Conservation (phyloP, 2,113 vertebrate genomes). For the Otis tarda region DNA sequence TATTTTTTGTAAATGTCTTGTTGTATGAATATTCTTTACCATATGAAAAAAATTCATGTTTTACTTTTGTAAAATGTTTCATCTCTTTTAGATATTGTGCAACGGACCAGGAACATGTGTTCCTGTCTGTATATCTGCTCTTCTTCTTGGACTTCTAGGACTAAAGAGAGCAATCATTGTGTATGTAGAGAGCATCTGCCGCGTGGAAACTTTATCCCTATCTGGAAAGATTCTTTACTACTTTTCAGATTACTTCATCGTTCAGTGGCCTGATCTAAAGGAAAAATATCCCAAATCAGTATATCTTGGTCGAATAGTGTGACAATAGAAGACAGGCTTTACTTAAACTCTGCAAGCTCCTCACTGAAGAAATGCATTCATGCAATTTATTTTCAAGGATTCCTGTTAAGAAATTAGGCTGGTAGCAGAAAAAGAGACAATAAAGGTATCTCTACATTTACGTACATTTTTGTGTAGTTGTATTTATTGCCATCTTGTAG, state of each 20-base stretch:
- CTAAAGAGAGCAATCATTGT: slow-evolving; percentile 89
- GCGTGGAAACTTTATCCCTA: slow-evolving; percentile 89
- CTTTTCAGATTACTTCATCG: slow-evolving; percentile 90
- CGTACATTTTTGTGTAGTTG: not conserved
- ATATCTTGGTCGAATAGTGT: slow-evolving; percentile 91
- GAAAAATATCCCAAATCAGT: slow-evolving; percentile 88
- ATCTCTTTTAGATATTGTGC: slow-evolving; percentile 87
- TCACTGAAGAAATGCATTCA: not conserved
- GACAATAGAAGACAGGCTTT: slow-evolving; percentile 16
- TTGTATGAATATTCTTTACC: not conserved
- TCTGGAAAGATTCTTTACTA: slow-evolving; percentile 89
- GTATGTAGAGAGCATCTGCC: slow-evolving; percentile 94
- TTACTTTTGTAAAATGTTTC: not conserved
- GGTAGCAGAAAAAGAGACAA: not conserved
- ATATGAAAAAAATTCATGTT: not conserved
- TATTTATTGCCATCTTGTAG: not conserved
- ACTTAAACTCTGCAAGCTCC: not conserved
- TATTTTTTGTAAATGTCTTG: not conserved
- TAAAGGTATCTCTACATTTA: not conserved
- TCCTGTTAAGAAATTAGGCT: not conserved
- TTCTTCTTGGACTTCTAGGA: slow-evolving; percentile 87
- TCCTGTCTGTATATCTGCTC: slow-evolving; percentile 85
- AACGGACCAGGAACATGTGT: slow-evolving; percentile 96
- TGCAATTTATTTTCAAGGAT: not conserved
- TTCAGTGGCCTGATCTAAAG: slow-evolving; percentile 90